Conservation (phyloP, 2,888 invertebrate genomes). For the Tetragonisca angustula region DNA sequence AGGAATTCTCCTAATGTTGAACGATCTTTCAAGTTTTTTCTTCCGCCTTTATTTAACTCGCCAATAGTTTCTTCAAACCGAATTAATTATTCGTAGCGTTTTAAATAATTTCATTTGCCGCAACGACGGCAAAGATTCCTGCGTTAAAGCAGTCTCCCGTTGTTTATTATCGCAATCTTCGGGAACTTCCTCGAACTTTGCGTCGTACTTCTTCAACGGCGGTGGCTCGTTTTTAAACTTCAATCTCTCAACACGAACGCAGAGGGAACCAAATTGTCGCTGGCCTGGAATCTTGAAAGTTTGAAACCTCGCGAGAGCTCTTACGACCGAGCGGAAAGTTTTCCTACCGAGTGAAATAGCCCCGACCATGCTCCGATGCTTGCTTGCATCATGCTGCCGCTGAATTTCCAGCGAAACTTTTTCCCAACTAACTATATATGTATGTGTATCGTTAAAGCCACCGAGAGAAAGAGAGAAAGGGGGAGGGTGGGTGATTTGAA, state of each 20-base stretch:
- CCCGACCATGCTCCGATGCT: slow-evolving; percentile 46
- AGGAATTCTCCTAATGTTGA: too few relatives aligned
- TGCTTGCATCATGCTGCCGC: slow-evolving; percentile 40
- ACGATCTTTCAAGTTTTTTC: too few relatives aligned
- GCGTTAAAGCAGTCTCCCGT: not conserved
- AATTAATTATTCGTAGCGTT: too few relatives aligned
- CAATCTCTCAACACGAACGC: slow-evolving; percentile 31
- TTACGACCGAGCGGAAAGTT: slow-evolving; percentile 63
- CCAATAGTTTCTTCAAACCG: too few relatives aligned
- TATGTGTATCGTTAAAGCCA: slow-evolving; percentile 32
- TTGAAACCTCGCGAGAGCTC: slow-evolving; percentile 50
- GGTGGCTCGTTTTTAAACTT: slow-evolving; percentile 25
- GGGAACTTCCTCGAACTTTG: not conserved
- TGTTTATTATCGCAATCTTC: not conserved
- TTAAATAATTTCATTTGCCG: too few relatives aligned
- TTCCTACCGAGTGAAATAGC: slow-evolving; percentile 55
- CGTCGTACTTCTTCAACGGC: not conserved
- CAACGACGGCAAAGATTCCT: not conserved
- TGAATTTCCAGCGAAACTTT: slow-evolving; percentile 48
- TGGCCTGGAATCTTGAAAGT: slow-evolving; percentile 62
- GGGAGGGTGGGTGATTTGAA: slow-evolving; percentile 33
- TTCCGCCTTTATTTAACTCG: too few relatives aligned
- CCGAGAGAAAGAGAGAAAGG: not conserved
- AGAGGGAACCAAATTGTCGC: slow-evolving; percentile 60
- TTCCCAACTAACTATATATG: slow-evolving; percentile 10